These are phyloP conservation scores for Xiphophorus couchianus DNA, from an alignment of 2,113 vertebrate genomes.

Conservation along the genomic window DNA sequence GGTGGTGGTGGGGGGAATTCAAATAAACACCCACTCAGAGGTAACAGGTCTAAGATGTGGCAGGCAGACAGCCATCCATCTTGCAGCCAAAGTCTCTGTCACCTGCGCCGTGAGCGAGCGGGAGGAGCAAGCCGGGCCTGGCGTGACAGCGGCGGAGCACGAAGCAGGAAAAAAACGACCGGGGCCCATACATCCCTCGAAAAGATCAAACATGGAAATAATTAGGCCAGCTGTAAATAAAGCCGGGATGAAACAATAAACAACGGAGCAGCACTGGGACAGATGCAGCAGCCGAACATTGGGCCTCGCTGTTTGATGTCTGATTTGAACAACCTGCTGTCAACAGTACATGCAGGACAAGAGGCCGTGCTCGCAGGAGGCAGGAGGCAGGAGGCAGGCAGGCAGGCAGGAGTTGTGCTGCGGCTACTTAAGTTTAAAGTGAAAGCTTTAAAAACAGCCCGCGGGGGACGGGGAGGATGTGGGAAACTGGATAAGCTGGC, in stretches of 20 bases:
- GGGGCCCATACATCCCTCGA: constrained; percentile 33
- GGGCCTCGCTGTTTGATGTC: constrained; percentile 67
- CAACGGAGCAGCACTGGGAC: constrained; percentile 61
- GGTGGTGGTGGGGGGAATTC: constrained; percentile 61
- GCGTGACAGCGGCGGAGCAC: constrained; percentile 34
- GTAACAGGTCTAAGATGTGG: constrained; percentile 82
- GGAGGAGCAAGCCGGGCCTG: constrained; percentile 16
- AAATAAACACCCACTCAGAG: constrained; percentile 79
- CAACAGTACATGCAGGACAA: constrained; percentile 46
- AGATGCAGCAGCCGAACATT: constrained; percentile 65
- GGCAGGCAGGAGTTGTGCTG: constrained; percentile 32
- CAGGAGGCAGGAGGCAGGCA: constrained; percentile 31
- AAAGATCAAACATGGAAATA: constrained; percentile 74
- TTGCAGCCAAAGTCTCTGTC: constrained; percentile 59
- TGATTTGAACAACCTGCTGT: constrained; percentile 60
- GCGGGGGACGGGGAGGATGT: neutral
- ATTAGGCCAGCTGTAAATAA: constrained; percentile 75
- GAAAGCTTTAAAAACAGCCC: neutral
- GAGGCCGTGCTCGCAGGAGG: constrained; percentile 26
- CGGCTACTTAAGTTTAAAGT: constrained; percentile 50
- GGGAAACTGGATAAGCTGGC: neutral
- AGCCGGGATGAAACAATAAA: constrained; percentile 74
- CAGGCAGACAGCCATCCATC: constrained; percentile 77
- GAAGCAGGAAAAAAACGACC: constrained; percentile 37
- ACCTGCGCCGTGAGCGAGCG: constrained; percentile 64